phyloP scores from a whole-genome alignment of 2,797 vertebrate species.

The Oreochromis grahami region DNA sequence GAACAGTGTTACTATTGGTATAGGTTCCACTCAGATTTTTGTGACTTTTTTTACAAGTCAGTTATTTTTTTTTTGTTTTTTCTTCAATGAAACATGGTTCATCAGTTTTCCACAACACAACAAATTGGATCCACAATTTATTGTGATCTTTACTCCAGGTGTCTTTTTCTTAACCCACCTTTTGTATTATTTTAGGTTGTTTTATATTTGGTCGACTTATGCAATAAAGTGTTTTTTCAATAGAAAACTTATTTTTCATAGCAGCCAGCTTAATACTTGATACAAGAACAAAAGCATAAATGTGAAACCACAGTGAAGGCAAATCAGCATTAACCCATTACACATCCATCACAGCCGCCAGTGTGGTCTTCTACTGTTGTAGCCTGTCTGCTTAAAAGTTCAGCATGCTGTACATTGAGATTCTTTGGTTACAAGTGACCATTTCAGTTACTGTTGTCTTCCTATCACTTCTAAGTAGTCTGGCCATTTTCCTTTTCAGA shows the following conservation, averaged over 20 bases:
- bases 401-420: not conserved
- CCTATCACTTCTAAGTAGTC: not conserved
- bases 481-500: not conserved
- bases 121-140: not conserved
- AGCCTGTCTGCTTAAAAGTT: not conserved
- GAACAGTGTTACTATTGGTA: not conserved
- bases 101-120: not conserved
- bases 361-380: not conserved
- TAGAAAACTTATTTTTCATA: not conserved
- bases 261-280: not conserved
- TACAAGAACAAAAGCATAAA: not conserved
- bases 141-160: not conserved
- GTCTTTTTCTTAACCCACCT: not conserved
- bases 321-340: not conserved
- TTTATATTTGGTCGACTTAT: not conserved
- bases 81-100: not conserved
- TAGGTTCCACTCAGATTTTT: not conserved
- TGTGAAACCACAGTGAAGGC: not conserved
- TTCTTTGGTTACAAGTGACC: not conserved
- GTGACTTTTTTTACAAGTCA: not conserved
- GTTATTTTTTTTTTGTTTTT: not conserved
- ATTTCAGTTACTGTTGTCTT: not conserved
- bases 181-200: not conserved
- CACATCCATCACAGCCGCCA: not conserved
- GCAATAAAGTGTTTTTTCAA: conserved; percentile 14